A percentile compares a stretch with the other conserved stretches of the same genome.
phyloP scores from a whole-genome alignment of 2,113 vertebrate species.

The Rhipidura dahli region DNA sequence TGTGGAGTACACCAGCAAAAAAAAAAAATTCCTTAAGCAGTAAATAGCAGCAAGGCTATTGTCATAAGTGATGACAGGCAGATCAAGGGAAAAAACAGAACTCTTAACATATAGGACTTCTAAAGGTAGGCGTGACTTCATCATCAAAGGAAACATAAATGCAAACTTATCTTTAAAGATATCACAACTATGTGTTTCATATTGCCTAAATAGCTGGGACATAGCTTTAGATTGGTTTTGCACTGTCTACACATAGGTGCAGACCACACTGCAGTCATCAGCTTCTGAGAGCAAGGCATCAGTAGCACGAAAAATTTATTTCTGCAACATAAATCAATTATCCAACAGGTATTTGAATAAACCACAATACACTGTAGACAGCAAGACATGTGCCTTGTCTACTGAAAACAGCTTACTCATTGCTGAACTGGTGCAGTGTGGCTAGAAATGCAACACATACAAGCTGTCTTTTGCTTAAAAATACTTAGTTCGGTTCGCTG shows the following conservation, averaged over 20 bases:
- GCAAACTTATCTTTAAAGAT: not conserved
- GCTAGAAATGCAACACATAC: not conserved
- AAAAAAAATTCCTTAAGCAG: not conserved
- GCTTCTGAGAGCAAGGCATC: not conserved
- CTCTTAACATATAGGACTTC: not conserved
- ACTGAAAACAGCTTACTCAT: not conserved
- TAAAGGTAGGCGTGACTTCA: not conserved
- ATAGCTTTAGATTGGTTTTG: not conserved
- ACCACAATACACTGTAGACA: not conserved
- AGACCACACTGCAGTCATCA: not conserved
- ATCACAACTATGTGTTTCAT: not conserved
- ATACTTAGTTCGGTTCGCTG: not conserved
- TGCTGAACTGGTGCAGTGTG: not conserved
- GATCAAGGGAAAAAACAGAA: not conserved
- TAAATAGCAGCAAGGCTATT: not conserved
- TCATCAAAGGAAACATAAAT: not conserved
- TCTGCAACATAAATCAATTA: not conserved
- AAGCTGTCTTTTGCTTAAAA: not conserved
- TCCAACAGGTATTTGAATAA: not conserved
- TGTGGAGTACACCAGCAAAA: not conserved
- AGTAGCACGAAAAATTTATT: not conserved
- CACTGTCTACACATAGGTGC: rapidly evolving
- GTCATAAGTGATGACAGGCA: not conserved
- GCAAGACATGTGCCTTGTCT: not conserved
- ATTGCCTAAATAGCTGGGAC: not conserved